A percentile compares a stretch with the other conserved stretches of the same genome.
phyloP scores from a whole-genome alignment of 2,113 vertebrate species.

The Bambusicola thoracicus region DNA sequence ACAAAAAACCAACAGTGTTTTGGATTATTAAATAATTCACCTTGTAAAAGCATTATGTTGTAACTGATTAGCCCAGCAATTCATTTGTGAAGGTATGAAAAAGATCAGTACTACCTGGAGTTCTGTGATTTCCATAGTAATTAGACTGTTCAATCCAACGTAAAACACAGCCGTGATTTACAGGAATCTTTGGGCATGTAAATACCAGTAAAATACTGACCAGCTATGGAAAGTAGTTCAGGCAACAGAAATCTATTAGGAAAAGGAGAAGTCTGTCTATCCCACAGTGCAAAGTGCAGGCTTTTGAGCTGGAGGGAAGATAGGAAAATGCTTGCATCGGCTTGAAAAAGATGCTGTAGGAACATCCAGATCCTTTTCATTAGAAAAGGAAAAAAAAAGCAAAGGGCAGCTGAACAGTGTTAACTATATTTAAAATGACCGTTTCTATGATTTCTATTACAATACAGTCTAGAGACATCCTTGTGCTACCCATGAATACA shows the following conservation, averaged over 20 bases:
- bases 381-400: background rate
- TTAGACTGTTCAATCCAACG: background rate
- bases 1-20: background rate
- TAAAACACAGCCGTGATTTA: background rate
- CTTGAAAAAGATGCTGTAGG: background rate
- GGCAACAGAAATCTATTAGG: background rate
- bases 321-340: background rate
- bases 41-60: background rate
- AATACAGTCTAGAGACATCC: background rate
- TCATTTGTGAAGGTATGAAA: background rate
- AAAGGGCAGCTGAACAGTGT: background rate
- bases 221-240: background rate
- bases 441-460: background rate
- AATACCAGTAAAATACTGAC: background rate
- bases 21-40: background rate
- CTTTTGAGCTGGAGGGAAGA: background rate
- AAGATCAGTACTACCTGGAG: background rate
- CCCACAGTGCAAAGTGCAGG: background rate
- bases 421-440: background rate
- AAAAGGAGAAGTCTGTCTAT: background rate
- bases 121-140: background rate
- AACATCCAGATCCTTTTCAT: background rate
- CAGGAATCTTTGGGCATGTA: background rate
- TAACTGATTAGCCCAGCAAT: constrained; percentile 6
- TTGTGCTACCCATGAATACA: background rate